These are phyloP conservation scores for Mormyrops boulengeri DNA, from an alignment of 2,797 vertebrate species.

Conservation along the genomic window DNA sequence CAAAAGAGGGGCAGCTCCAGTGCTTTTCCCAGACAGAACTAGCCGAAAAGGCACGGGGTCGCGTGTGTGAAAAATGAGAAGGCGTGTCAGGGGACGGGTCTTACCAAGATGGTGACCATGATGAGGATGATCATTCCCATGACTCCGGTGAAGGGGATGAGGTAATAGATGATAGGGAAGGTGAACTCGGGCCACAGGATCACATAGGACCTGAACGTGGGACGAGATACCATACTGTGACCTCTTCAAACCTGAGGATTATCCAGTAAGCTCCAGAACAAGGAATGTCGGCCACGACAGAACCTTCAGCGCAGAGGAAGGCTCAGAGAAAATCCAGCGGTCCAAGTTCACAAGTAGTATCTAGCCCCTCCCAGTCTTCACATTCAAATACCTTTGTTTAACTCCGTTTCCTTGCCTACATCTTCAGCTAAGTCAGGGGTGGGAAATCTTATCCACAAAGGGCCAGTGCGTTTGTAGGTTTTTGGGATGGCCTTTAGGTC, in stretches of 20 bases:
- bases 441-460: not conserved
- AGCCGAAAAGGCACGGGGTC: not conserved
- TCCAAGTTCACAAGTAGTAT: not conserved
- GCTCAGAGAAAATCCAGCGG: not conserved
- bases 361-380: not conserved
- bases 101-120: slow-evolving; percentile 77
- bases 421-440: not conserved
- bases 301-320: not conserved
- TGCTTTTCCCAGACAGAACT: not conserved
- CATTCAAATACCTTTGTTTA: not conserved
- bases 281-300: not conserved
- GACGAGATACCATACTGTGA: slow-evolving; percentile 9
- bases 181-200: slow-evolving; percentile 72
- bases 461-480: not conserved
- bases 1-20: not conserved
- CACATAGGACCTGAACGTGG: slow-evolving; percentile 65
- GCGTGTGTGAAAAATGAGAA: not conserved
- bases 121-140: slow-evolving; percentile 77
- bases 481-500: not conserved
- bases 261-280: not conserved
- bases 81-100: slow-evolving; percentile 34
- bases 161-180: slow-evolving; percentile 79
- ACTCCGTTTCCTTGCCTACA: not conserved
- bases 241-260: not conserved
- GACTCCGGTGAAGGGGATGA: slow-evolving; percentile 82